Evolutionary conservation across 2,797 vertebrate genomes (phyloP).

Genomic region (Aratinga solstitialis): DNA sequence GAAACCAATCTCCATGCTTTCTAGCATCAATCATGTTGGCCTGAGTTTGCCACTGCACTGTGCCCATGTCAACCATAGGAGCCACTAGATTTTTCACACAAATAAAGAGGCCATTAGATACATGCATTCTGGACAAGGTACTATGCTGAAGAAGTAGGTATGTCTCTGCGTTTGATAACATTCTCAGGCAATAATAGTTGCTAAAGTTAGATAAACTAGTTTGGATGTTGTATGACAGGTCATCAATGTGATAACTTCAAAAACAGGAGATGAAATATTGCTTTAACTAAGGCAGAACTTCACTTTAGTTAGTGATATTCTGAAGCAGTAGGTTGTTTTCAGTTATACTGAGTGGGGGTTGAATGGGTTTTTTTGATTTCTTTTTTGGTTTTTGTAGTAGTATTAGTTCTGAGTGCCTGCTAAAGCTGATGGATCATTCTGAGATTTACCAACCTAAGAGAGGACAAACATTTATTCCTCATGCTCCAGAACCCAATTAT

Average conservation of each 20-base stretch:
- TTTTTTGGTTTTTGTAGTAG: background rate
- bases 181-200: background rate
- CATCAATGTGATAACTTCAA: background rate
- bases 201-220: background rate
- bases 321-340: background rate
- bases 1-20: background rate
- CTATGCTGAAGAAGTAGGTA: background rate
- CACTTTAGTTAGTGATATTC: background rate
- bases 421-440: background rate
- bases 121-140: background rate
- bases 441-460: background rate
- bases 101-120: background rate
- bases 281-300: background rate
- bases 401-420: background rate
- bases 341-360: background rate
- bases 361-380: background rate
- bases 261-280: background rate
- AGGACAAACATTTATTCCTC: background rate
- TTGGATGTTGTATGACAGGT: background rate
- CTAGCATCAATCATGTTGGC: background rate
- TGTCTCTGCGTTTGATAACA: background rate
- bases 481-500: background rate
- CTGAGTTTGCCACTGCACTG: background rate
- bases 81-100: background rate
- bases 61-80: background rate